phyloP scores from a whole-genome alignment of 2,888 invertebrate genomes.

The Sinopyrophorus schimmeli region DNA sequence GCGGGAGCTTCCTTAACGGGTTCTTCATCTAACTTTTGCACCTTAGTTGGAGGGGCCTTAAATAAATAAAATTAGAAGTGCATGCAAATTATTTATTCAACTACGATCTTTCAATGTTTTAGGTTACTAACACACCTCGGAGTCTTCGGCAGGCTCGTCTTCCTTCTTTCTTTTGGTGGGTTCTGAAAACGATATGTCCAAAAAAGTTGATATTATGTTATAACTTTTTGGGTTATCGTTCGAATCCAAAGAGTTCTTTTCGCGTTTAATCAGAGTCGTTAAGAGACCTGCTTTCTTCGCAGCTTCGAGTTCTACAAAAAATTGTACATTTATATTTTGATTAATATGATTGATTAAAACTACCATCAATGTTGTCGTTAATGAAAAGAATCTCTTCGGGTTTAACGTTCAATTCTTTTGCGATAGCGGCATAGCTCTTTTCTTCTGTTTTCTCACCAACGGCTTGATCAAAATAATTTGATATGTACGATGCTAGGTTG shows the following conservation, averaged over 20 bases:
- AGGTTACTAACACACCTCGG: conserved; percentile 54
- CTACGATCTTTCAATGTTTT: no score
- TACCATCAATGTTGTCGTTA: conserved; percentile 83
- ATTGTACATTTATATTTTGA: neutral
- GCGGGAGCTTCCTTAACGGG: no score
- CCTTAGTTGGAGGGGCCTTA: no score
- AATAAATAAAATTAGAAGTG: no score
- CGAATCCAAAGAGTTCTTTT: conserved; percentile 74
- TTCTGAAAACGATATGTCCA: conserved; percentile 57
- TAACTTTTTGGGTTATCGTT: conserved; percentile 62
- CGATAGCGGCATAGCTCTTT: conserved; percentile 78
- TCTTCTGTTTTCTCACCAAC: conserved; percentile 80
- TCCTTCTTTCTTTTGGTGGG: conserved; percentile 49
- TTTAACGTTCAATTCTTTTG: conserved; percentile 65
- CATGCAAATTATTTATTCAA: no score
- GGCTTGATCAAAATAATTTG: conserved; percentile 84
- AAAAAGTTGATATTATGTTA: conserved; percentile 64
- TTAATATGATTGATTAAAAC: conserved; percentile 26
- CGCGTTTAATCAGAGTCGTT: conserved; percentile 71
- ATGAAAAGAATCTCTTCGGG: conserved; percentile 78
- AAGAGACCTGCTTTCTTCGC: conserved; percentile 75
- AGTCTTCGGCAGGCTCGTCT: conserved; percentile 41
- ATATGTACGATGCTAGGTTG: conserved; percentile 72
- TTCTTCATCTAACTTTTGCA: no score
- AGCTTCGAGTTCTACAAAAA: conserved; percentile 76